Conservation (phyloP, 2,113 vertebrate genomes). For the Regulus satrapa region DNA sequence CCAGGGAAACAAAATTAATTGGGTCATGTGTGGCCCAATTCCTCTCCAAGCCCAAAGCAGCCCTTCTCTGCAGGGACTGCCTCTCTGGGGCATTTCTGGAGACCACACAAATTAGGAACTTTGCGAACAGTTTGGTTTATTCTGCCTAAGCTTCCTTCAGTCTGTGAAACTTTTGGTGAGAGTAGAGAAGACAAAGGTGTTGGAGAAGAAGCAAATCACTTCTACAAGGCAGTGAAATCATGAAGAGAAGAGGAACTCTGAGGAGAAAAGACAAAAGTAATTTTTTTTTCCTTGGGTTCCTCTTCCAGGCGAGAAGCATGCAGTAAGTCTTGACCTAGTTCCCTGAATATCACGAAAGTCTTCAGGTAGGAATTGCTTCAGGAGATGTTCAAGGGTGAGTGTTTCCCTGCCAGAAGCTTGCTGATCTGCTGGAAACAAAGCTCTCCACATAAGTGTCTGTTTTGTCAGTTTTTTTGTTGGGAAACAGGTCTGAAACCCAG, state of each 20-base stretch:
- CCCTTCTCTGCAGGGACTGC: not conserved
- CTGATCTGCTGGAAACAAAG: not conserved
- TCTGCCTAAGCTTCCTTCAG: not conserved
- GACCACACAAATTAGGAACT: not conserved
- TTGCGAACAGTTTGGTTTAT: not conserved
- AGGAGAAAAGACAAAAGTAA: not conserved
- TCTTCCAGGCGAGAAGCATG: not conserved
- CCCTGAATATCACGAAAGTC: not conserved
- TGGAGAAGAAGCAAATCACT: not conserved
- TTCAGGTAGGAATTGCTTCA: not conserved
- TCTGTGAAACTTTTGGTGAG: not conserved
- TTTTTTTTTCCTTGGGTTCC: not conserved
- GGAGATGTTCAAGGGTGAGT: not conserved
- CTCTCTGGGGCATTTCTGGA: not conserved
- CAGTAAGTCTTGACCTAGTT: not conserved
- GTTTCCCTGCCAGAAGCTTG: not conserved
- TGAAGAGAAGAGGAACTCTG: not conserved
- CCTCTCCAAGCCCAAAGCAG: not conserved
- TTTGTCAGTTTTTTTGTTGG: not conserved
- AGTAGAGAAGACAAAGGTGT: not conserved
- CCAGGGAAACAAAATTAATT: not conserved
- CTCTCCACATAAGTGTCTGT: not conserved
- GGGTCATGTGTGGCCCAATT: accelerated
- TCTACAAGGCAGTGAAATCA: not conserved
- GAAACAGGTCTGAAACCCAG: not conserved